Percentiles rank a stretch among this genome's conserved stretches.
These are phyloP conservation scores for Tuberolachnus salignus DNA, from an alignment of 2,888 invertebrate genomes.

Conservation along the genomic window DNA sequence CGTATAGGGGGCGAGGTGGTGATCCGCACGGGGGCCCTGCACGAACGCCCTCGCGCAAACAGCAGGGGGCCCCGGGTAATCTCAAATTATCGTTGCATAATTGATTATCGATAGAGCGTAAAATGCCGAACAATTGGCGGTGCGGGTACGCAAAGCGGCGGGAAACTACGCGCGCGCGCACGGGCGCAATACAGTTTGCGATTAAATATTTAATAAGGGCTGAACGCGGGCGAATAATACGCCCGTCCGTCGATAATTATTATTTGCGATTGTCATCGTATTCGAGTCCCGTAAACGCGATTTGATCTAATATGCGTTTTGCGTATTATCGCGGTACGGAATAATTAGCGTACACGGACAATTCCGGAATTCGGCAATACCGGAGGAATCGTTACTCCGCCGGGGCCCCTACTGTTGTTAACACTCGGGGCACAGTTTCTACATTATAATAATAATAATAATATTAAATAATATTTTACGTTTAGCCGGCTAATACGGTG, in stretches of 20 bases:
- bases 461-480: not conserved
- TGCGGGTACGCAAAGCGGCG: too few relatives aligned
- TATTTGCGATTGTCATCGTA: conserved; percentile 7
- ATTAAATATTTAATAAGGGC: not conserved
- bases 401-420: not conserved
- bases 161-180: too few relatives aligned
- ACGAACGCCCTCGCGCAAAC: too few relatives aligned
- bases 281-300: conserved; percentile 26
- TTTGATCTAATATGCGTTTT: conserved; percentile 2
- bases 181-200: not conserved
- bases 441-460: conserved; percentile 11
- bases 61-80: too few relatives aligned
- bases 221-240: not conserved
- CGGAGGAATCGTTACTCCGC: not conserved
- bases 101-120: too few relatives aligned
- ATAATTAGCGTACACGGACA: not conserved
- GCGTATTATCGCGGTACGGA: not conserved
- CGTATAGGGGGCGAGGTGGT: too few relatives aligned
- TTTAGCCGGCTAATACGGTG: not conserved
- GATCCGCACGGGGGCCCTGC: too few relatives aligned
- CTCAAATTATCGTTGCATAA: too few relatives aligned
- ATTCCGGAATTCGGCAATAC: not conserved
- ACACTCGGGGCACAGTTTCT: not conserved
- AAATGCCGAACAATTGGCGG: too few relatives aligned
- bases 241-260: not conserved